Conservation (phyloP, 2,888 invertebrate genomes). For the Baronia brevicornis region DNA sequence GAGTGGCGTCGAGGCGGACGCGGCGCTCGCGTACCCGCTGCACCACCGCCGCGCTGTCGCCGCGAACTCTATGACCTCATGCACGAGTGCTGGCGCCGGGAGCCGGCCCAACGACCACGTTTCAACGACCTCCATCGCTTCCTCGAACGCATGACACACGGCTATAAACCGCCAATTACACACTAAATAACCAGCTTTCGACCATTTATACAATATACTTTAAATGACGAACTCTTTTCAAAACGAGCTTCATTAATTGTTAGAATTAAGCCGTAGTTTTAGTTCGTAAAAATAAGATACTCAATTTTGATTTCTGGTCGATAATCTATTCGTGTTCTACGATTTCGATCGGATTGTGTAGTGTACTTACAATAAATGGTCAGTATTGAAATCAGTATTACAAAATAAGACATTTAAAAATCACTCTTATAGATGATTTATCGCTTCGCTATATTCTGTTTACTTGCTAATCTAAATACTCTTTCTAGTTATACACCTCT, state of each 20-base stretch:
- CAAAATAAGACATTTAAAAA: slow-evolving; percentile 17
- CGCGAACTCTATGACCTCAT: slow-evolving; percentile 93
- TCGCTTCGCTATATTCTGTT: slow-evolving; percentile 35
- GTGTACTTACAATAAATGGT: slow-evolving; percentile 29
- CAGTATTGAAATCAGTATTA: slow-evolving; percentile 53
- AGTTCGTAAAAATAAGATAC: no score
- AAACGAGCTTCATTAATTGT: slow-evolving; percentile 22
- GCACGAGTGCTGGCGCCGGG: slow-evolving; percentile 93
- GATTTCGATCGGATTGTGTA: slow-evolving; percentile 18
- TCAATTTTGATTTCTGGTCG: slow-evolving; percentile 8
- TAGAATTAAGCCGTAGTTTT: no score
- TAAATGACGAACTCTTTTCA: slow-evolving; percentile 3
- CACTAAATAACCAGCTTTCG: slow-evolving; percentile 29
- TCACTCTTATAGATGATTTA: slow-evolving; percentile 35
- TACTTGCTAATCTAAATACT: slow-evolving; percentile 32
- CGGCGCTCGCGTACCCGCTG: slow-evolving; percentile 61
- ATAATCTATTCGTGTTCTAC: slow-evolving; percentile 10
- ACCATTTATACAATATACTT: slow-evolving; percentile 20
- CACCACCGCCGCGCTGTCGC: slow-evolving; percentile 85
- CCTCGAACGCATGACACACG: slow-evolving; percentile 84
- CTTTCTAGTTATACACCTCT: slow-evolving; percentile 22
- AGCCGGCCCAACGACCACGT: slow-evolving; percentile 86
- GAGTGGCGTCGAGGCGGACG: slow-evolving; percentile 77
- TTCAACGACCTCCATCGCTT: slow-evolving; percentile 93
- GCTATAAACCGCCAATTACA: slow-evolving; percentile 71